Base-by-base conservation (phyloP, 1,140 invertebrate genomes). In the Musca vetustissima region DNA sequence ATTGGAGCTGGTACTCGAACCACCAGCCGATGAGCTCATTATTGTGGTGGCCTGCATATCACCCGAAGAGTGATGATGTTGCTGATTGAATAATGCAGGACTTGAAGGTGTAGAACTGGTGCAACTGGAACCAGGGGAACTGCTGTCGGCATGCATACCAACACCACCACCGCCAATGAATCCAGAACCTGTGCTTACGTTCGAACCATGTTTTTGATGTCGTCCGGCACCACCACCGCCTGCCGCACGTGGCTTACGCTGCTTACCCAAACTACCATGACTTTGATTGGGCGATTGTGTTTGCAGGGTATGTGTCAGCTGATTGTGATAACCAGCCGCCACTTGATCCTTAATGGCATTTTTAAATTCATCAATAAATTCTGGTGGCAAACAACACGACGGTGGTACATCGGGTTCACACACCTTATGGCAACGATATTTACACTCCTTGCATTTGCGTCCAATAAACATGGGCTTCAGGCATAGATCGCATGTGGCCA, bases 91-190 rank as follows among this genome's bases (percentile, higher is more conserved):
- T 57, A 94, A 87, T 70, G 95, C 95, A 67, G 96, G 96, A 84
- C 94, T 97, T 74, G 94, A 97, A 71, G 95, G 95, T 69, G 95
- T 95, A 70, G 95, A 97, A 81, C 94, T 97, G 83, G 96, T 98
- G 85, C 95, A 97, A 80, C 94, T 97, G 52, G 96, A 97, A 59
- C 93, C 95, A 81, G 93, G 96, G 67, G 95, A 97, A 85, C 94
- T 95, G 67, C 94, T 96, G 83, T 95, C 93, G 49, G 88, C 89
- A 72, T 86, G 85, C 85, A 88, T 78, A 1, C 55, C 55, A 85
- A 88, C n/a, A n/a, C n/a, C 78, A 28, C 3, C 36, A 13, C 36
- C 36, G 11, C 36, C 36, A 6, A 43, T 43, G 36, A 32, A 4
- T 3, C 28, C 28, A 32, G 7, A 2, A 43, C 6, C 36, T 76